Conservation (phyloP, 2,888 invertebrate species). For the Syritta pipiens region DNA sequence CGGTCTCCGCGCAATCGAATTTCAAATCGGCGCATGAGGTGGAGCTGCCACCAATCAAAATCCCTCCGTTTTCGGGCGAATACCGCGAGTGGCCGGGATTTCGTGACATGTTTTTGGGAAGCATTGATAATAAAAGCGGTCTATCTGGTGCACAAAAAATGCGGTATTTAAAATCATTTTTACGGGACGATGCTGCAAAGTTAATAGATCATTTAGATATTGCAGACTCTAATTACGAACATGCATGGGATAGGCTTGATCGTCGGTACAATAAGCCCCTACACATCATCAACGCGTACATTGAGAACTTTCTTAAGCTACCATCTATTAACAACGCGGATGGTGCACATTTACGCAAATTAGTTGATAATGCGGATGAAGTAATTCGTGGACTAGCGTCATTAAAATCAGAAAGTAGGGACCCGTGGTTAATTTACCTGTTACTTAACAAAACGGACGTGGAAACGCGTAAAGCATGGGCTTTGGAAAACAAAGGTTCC, state of each 20-base stretch:
- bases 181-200: not conserved
- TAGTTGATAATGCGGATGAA: slow-evolving; percentile 15
- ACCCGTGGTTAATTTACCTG: not conserved
- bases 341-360: not conserved
- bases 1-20: not conserved
- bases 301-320: not conserved
- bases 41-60: not conserved
- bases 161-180: not conserved
- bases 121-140: not conserved
- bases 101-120: slow-evolving; percentile 1
- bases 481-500: not conserved
- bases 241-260: not conserved
- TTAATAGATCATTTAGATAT: not conserved
- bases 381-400: not conserved
- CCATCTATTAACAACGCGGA: slow-evolving; percentile 2
- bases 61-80: not conserved
- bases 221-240: slow-evolving; percentile 1
- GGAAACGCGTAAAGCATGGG: not conserved
- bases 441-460: not conserved
- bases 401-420: not conserved
- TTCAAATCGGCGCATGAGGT: not conserved
- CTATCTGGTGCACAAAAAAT: not conserved
- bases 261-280: not conserved
- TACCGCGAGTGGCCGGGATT: slow-evolving; percentile 7
- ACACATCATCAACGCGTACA: not conserved